Evolutionary conservation across 1,140 invertebrate genomes (phyloP), one percentile per base, ranked within the genome.

Genomic region (Drosophila lini): DNA sequence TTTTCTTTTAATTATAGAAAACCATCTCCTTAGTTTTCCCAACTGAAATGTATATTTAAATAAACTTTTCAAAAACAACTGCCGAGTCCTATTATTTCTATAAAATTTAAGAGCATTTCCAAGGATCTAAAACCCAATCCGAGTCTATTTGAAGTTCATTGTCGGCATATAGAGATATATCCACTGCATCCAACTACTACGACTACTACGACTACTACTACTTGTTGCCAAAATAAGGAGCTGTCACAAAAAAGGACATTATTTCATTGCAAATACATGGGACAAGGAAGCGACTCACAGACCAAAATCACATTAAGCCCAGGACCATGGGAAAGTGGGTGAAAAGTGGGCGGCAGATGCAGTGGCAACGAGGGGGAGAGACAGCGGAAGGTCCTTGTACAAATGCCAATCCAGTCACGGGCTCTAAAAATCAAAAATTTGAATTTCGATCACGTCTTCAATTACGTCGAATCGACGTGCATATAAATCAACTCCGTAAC

Each of bases 401-500:
- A 73, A 50, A 63, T 76, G 68, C 74, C 55, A 88, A 78, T 80
- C 74, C 82, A 81, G 76, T 80, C 76, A 80, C 76, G 76, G 56
- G 60, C 41, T 68, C 68, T 85, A 81, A 85, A 84, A 89, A 84
- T 88, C 77, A 89, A 89, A 89, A 89, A 89, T 89, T 89, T 89
- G 84, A 89, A 89, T 89, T 89, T 89, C 84, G 84, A 89, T 89
- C 84, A 89, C 84, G 84, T 89, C 84, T 89, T 89, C 84, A 89
- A 89, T 89, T 89, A 89, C 84, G 84, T 89, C 84, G 84, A 89
- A 89, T 89, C 84, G 84, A 80, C 84, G 84, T 89, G 84, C 84
- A 89, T 89, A 89, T 89, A 89, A 89, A 89, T 89, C 84, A 89
- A 89, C 83, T 83, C 70, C 61, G 79, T 78, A 79, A 32, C 77